Conservation (phyloP, 2,113 vertebrate genomes). For the Catharus fuscescens region DNA sequence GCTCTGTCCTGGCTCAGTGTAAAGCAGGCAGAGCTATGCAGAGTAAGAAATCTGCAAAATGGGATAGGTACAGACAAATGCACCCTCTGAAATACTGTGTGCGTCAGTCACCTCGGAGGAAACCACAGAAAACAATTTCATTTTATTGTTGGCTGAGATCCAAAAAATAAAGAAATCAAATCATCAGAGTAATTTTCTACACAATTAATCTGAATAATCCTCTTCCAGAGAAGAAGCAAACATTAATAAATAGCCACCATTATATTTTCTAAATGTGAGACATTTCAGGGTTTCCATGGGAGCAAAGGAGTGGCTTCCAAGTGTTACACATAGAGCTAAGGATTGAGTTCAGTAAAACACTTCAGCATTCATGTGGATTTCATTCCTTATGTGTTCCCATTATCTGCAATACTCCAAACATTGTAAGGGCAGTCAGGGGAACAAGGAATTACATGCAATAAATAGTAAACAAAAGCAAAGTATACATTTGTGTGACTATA, state of each 20-base stretch:
- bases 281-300: background rate
- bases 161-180: background rate
- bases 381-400: background rate
- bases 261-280: background rate
- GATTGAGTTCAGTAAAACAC: background rate
- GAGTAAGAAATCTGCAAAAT: background rate
- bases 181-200: background rate
- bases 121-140: background rate
- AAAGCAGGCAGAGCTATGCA: background rate
- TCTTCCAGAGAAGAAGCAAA: background rate
- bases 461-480: background rate
- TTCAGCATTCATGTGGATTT: background rate
- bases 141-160: background rate
- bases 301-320: background rate
- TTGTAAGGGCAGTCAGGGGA: background rate
- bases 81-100: background rate
- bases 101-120: background rate
- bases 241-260: background rate
- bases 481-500: background rate
- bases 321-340: background rate
- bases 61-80: background rate
- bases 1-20: background rate
- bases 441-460: background rate
- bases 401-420: background rate
- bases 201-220: background rate